Evolutionary conservation across 2,888 invertebrate genomes (phyloP).

Genomic region (Pyrrhosoma nymphula): DNA sequence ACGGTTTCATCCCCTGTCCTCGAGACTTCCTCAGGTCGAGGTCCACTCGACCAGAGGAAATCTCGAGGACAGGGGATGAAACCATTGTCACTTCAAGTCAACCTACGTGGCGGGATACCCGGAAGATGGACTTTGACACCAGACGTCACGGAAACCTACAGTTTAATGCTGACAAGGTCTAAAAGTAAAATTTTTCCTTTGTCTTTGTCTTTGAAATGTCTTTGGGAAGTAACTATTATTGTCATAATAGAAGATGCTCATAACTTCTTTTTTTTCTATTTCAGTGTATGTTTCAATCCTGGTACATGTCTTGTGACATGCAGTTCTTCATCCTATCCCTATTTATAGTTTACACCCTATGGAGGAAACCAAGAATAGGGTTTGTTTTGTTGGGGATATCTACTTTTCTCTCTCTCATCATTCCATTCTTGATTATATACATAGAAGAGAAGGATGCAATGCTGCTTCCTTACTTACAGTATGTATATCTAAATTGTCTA

Average conservation of each 20-base stretch:
- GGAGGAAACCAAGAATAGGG: conserved; percentile 37
- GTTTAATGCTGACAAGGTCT: too few relatives aligned
- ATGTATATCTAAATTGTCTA: not conserved
- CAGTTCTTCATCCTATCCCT: conserved; percentile 54
- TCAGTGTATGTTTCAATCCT: conserved; percentile 59
- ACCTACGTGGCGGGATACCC: too few relatives aligned
- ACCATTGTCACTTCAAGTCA: too few relatives aligned
- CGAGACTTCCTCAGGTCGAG: too few relatives aligned
- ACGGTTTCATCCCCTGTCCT: too few relatives aligned
- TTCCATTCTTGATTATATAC: conserved; percentile 46
- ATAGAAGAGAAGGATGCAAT: conserved; percentile 54
- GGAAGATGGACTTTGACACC: too few relatives aligned
- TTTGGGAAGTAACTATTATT: not conserved
- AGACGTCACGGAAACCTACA: too few relatives aligned
- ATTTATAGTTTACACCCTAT: conserved; percentile 29
- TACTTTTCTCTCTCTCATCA: conserved; percentile 23
- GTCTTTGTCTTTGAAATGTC: too few relatives aligned
- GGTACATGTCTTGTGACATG: conserved; percentile 64
- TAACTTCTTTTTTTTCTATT: not conserved
- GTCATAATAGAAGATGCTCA: not conserved
- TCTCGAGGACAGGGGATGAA: too few relatives aligned
- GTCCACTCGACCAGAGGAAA: too few relatives aligned
- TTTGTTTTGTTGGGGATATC: not conserved
- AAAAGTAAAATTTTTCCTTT: too few relatives aligned
- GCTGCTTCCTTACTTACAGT: conserved; percentile 55